phyloP scores from a whole-genome alignment of 2,113 vertebrate species.

The cattle (Bos taurus) region DNA sequence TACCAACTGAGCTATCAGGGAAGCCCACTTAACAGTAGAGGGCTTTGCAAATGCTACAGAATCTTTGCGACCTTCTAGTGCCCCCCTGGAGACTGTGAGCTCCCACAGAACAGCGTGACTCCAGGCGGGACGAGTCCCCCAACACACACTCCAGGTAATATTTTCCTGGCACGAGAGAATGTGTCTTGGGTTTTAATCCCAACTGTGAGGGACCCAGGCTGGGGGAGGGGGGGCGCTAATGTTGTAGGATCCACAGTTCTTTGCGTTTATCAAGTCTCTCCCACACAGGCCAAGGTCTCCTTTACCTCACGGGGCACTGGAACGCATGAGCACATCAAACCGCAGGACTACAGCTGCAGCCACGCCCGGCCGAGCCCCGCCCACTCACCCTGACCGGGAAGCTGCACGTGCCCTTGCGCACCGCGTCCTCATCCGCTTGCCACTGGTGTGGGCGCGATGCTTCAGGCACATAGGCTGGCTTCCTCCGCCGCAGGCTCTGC shows the following conservation, averaged over 20 bases:
- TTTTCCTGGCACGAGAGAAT: neutral
- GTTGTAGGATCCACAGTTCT: neutral
- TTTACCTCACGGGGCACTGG: too few species aligned
- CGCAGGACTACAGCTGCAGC: neutral
- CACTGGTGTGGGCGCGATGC: conserved; percentile 94
- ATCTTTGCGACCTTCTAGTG: neutral
- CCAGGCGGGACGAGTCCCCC: fast-evolving
- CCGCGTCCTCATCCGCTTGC: conserved; percentile 93
- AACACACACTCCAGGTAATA: neutral
- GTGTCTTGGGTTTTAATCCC: neutral
- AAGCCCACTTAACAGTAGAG: neutral
- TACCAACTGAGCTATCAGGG: neutral
- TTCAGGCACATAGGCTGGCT: conserved; percentile 91
- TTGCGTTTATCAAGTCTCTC: neutral
- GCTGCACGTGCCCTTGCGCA: conserved; percentile 92
- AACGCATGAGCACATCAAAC: fast-evolving
- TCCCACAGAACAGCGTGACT: neutral
- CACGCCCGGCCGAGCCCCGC: neutral
- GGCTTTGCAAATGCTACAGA: neutral
- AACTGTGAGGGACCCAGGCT: neutral
- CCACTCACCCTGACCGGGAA: conserved; percentile 89
- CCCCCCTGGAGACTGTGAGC: neutral
- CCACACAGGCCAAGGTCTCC: fast-evolving
- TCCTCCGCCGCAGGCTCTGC: conserved; percentile 93
- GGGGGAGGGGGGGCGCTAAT: too few species aligned